Evolutionary conservation across 2,113 vertebrate species (phyloP).

Genomic region (Neotoma lepida): DNA sequence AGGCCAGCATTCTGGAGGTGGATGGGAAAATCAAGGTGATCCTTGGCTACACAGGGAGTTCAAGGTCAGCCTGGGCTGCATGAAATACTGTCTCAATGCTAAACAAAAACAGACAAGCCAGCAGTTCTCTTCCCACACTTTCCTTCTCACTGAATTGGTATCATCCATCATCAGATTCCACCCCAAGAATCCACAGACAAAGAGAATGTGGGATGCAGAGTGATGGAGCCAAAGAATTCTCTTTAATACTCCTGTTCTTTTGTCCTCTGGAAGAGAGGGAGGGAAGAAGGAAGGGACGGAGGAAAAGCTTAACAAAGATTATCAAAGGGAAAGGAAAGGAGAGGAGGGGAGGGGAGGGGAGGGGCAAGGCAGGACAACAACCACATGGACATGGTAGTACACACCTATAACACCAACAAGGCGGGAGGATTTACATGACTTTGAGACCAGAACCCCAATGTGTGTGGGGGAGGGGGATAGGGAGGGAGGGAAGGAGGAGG

Average conservation of each 20-base stretch:
- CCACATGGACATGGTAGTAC: neutral
- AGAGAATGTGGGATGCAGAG: neutral
- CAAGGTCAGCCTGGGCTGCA: neutral
- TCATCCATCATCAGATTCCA: neutral
- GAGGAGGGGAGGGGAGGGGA: fast-evolving
- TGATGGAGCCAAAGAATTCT: neutral
- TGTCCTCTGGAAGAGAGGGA: neutral
- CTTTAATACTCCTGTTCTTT: neutral
- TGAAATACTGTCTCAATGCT: neutral
- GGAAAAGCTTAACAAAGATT: neutral
- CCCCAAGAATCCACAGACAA: neutral
- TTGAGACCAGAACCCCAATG: neutral
- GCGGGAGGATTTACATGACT: neutral
- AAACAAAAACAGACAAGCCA: neutral
- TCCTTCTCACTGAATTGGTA: neutral
- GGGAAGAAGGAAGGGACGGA: too few species aligned
- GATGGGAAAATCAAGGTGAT: neutral
- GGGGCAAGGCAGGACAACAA: neutral
- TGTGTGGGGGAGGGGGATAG: neutral
- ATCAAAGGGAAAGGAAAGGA: too few species aligned
- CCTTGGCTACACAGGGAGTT: neutral
- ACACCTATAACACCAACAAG: neutral
- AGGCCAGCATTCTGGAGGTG: neutral
- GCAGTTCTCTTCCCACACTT: neutral
- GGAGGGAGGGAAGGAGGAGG: too few species aligned